These are phyloP conservation scores for Trichomycterus rosablanca DNA, from an alignment of 2,113 vertebrate genomes.

Conservation along the genomic window DNA sequence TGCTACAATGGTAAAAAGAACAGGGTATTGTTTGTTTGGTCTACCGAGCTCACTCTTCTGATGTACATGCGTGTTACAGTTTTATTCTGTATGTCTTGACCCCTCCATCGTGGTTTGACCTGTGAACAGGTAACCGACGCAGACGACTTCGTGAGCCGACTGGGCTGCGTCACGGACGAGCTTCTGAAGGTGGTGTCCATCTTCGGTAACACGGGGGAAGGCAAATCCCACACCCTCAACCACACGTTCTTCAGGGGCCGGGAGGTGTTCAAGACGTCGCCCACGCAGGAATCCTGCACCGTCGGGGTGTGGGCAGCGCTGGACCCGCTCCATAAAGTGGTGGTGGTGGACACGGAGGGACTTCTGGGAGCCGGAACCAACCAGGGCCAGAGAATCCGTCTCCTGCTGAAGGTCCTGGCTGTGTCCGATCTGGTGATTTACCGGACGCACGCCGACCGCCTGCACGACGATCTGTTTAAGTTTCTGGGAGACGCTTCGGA, in stretches of 20 bases:
- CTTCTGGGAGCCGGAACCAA: conserved; percentile 90
- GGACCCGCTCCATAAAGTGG: conserved; percentile 86
- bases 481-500: conserved; percentile 97
- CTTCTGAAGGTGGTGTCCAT: conserved; percentile 97
- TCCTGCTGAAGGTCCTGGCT: conserved; percentile 93
- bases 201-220: conserved; percentile 97
- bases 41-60: too few relatives aligned
- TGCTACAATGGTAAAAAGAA: too few relatives aligned
- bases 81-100: too few relatives aligned
- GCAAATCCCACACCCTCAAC: conserved; percentile 97
- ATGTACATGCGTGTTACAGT: too few relatives aligned
- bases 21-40: too few relatives aligned
- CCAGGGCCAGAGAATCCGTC: conserved; percentile 89
- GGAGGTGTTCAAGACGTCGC: conserved; percentile 95
- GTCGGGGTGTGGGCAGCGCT: conserved; percentile 96
- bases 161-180: conserved; percentile 85
- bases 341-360: conserved; percentile 94
- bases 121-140: conserved; percentile 81
- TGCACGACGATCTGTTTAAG: conserved; percentile 97
- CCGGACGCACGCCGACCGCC: conserved; percentile 91
- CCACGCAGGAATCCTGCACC: conserved; percentile 95
- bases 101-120: not conserved
- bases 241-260: conserved; percentile 95
- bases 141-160: conserved; percentile 84
- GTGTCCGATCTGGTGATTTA: conserved; percentile 96